phyloP scores from a whole-genome alignment of 2,888 invertebrate species.

The Gandaritis pyraliata region DNA sequence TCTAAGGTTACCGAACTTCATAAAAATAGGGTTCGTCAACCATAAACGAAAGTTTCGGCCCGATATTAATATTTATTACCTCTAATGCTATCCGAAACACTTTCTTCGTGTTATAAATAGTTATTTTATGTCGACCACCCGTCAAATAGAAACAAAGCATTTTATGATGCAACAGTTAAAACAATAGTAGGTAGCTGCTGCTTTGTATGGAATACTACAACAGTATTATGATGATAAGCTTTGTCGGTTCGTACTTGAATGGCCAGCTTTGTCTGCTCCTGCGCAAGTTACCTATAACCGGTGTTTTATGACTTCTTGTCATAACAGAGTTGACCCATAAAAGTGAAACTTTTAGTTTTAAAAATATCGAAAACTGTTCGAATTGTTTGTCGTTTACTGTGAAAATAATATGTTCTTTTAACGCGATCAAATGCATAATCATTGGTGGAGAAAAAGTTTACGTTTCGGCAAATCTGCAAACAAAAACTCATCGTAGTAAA shows the following conservation, averaged over 20 bases:
- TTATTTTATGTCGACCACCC: slow-evolving; percentile 74
- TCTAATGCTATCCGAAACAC: slow-evolving; percentile 67
- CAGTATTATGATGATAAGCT: slow-evolving; percentile 16
- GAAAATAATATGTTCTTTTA: too few species aligned
- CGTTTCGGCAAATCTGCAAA: too few species aligned
- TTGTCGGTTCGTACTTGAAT: slow-evolving; percentile 5
- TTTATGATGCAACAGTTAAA: slow-evolving; percentile 54
- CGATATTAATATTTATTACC: slow-evolving; percentile 79
- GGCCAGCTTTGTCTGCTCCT: slow-evolving; percentile 46
- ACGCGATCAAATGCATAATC: too few species aligned
- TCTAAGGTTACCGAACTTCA: slow-evolving; percentile 32
- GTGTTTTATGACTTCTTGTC: slow-evolving; percentile 18
- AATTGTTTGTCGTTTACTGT: too few species aligned
- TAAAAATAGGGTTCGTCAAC: slow-evolving; percentile 46
- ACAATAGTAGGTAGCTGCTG: slow-evolving; percentile 10
- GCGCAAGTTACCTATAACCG: slow-evolving; percentile 42
- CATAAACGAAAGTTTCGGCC: slow-evolving; percentile 71
- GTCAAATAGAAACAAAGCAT: slow-evolving; percentile 71
- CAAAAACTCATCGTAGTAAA: too few species aligned
- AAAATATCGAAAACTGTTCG: too few species aligned
- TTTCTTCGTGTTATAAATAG: slow-evolving; percentile 78
- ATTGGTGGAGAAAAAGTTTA: too few species aligned
- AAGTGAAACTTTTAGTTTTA: slow-evolving; percentile 13
- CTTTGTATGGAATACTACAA: slow-evolving; percentile 4
- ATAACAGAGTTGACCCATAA: slow-evolving; percentile 12